Percentiles rank a stretch among this genome's conserved stretches.
These are phyloP conservation scores for Whitmania pigra DNA, from an alignment of 1,140 invertebrate species.

Conservation along the genomic window DNA sequence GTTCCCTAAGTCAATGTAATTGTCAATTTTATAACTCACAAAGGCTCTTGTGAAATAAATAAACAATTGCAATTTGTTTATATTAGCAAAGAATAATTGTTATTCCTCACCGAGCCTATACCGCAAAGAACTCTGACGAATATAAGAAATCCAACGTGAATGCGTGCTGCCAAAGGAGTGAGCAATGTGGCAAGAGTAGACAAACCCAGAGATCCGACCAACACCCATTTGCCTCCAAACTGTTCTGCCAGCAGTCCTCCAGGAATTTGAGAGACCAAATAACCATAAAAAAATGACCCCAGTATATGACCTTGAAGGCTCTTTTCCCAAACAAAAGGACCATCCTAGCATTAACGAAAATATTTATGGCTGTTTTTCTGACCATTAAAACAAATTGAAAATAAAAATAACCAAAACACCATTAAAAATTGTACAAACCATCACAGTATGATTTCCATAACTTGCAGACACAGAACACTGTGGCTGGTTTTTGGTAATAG, in stretches of 20 bases:
- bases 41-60: background rate
- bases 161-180: conserved; percentile 35
- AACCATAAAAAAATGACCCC: conserved; percentile 42
- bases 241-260: conserved; percentile 39
- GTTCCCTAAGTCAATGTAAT: conserved; percentile 22
- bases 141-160: conserved; percentile 33
- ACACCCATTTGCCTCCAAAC: conserved; percentile 40
- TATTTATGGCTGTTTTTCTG: too few species aligned
- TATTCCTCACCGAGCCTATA: conserved; percentile 35
- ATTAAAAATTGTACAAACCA: background rate
- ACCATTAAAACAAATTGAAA: background rate
- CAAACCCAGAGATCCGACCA: conserved; percentile 31
- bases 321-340: conserved; percentile 39
- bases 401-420: background rate
- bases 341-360: conserved; percentile 30
- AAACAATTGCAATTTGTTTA: background rate
- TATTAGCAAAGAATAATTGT: background rate
- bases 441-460: background rate
- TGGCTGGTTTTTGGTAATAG: too few species aligned
- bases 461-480: background rate
- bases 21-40: conserved; percentile 9
- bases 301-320: conserved; percentile 37
- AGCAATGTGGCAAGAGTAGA: conserved; percentile 33
- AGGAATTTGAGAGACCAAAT: conserved; percentile 29
- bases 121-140: conserved; percentile 36